Evolutionary conservation across 2,113 vertebrate genomes (phyloP).

Genomic region (Saguinus midas): DNA sequence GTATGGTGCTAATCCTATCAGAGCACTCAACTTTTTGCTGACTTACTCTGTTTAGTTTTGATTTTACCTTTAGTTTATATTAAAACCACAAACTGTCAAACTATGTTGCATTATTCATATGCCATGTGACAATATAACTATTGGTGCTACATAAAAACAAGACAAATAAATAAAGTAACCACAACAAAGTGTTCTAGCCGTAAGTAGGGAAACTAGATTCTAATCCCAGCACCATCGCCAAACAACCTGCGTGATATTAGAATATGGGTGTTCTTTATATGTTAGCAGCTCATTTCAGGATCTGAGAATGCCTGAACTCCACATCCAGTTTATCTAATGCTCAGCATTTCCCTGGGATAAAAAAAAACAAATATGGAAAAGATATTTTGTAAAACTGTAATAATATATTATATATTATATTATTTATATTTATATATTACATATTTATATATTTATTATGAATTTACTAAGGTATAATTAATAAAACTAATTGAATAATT

Average conservation of each 20-base stretch:
- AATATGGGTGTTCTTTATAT: not conserved
- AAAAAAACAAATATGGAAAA: not conserved
- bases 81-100: not conserved
- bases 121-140: not conserved
- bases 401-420: too few relatives aligned
- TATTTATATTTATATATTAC: too few relatives aligned
- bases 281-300: not conserved
- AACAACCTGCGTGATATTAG: not conserved
- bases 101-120: not conserved
- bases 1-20: not conserved
- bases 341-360: not conserved
- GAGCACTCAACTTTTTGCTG: not conserved
- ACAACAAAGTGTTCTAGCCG: not conserved
- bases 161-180: not conserved
- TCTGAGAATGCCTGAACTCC: not conserved
- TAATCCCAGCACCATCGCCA: not conserved
- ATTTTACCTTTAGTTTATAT: not conserved
- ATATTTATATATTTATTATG: too few relatives aligned
- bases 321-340: not conserved
- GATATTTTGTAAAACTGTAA: not conserved
- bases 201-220: not conserved
- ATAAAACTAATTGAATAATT: not conserved
- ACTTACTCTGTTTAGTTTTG: not conserved
- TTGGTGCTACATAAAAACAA: not conserved
- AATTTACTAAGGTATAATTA: not conserved